Base-by-base conservation (phyloP, 2,888 invertebrate genomes). In the Agrochola litura region DNA sequence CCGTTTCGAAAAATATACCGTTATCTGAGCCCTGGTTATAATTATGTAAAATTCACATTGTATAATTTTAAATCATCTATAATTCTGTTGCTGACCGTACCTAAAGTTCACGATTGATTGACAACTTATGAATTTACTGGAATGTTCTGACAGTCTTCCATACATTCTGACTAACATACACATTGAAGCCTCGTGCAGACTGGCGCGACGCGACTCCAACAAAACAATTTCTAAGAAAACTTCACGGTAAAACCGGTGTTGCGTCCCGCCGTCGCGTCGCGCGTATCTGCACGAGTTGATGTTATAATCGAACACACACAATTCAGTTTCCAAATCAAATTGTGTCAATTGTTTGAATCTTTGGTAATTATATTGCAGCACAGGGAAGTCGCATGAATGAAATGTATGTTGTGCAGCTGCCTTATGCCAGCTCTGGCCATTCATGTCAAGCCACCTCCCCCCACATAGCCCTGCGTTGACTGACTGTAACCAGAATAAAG, bases 401-500 rank as follows among this genome's bases (percentile, higher is more conserved):
- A 41, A 16, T 22, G 10, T 49, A 16, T 30, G 8, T 30, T 22
- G 22, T 49, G 22, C 22, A 58, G 12, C 16, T 74, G 12, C 22
- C n/a, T 61, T 19, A 16, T 4, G 25, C 49, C 60, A 19, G 19
- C 30, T 30, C 25, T 6, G 22, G 14, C 43, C 43, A 2, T 30
- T 16, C n/a, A 12, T 12, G 54, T 25, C 1, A 22, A 30, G 46
- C n/a, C 25, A 16, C 56, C 37, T 19, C 73, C 9, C 2, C 30
- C 19, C 4, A 9, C 37, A 14, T 6, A 37, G 6, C 49, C 12
- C 22, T 22, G 77, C 52, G 81, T 73, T 79, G 81, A 81, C 52
- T 65, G 65, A 73, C 65, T 65, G 78, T 65, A 65, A 46, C 22
- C 52, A 60, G 16, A 46, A 25, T 37, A 60, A 25, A 54, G 73